Evolutionary conservation across 1,140 invertebrate species (phyloP).

Genomic region (Cydia strobilella): DNA sequence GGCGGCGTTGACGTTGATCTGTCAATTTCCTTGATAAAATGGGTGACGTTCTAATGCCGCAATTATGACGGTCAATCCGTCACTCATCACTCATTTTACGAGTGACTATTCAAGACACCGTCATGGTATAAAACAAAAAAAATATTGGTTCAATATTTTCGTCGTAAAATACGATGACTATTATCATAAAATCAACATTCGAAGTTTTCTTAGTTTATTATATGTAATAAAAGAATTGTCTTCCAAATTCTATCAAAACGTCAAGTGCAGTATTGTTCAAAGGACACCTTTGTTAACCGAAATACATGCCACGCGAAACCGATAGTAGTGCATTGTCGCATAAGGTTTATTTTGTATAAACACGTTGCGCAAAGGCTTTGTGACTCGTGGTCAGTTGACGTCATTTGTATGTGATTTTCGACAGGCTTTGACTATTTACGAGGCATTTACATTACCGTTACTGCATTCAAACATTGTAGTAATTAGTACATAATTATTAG

Average conservation of each 20-base stretch:
- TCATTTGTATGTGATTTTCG: constrained; percentile 56
- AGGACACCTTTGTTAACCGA: background rate
- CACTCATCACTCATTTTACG: no score
- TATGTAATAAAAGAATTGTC: background rate
- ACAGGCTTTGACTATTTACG: constrained; percentile 51
- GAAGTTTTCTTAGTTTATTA: background rate
- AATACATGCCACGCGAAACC: background rate
- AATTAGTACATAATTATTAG: background rate
- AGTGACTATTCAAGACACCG: no score
- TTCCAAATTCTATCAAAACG: constrained; percentile 21
- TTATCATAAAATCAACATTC: background rate
- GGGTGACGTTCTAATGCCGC: no score
- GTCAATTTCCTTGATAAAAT: no score
- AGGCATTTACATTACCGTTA: constrained; percentile 40
- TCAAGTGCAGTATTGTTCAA: constrained; percentile 24
- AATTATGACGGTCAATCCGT: no score
- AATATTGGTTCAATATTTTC: background rate
- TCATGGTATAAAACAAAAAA: no score
- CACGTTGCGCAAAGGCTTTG: constrained; percentile 55
- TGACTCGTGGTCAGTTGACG: constrained; percentile 52
- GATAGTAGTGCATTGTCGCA: background rate
- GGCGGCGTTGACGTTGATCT: no score
- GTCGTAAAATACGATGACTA: background rate
- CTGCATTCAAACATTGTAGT: constrained; percentile 32
- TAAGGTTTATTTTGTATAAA: background rate